Percentiles rank a stretch among this genome's conserved stretches.
These are phyloP conservation scores for Dynastes hyllus DNA, from an alignment of 2,888 invertebrate genomes.

Conservation along the genomic window DNA sequence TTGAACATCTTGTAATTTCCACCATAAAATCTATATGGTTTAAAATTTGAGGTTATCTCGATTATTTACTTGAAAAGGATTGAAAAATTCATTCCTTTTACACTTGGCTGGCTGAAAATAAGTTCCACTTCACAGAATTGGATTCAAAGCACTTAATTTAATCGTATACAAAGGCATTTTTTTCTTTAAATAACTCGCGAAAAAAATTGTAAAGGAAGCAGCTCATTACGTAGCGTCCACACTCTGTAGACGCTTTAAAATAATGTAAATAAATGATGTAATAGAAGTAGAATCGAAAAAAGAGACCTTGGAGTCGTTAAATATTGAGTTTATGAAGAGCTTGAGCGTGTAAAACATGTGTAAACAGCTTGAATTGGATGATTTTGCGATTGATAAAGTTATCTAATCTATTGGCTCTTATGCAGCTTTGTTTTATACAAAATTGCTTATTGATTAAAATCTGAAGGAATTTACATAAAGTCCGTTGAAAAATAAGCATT, in stretches of 20 bases:
- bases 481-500: no score
- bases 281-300: background rate
- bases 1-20: slow-evolving; percentile 1
- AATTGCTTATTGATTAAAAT: no score
- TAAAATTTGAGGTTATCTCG: background rate
- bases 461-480: no score
- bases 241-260: background rate
- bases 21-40: background rate
- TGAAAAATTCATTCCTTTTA: background rate
- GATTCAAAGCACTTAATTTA: background rate
- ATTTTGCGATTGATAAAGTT: background rate
- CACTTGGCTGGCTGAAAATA: no score
- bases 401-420: background rate
- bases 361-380: no score
- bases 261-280: slow-evolving; percentile 15
- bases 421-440: no score
- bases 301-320: background rate
- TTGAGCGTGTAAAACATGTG: background rate
- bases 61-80: background rate
- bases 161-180: background rate
- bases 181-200: background rate
- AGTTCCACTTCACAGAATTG: no score
- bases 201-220: background rate
- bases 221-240: background rate
- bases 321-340: background rate